These are phyloP conservation scores for Dicentrarchus labrax DNA, from an alignment of 2,113 vertebrate species.

Conservation along the genomic window DNA sequence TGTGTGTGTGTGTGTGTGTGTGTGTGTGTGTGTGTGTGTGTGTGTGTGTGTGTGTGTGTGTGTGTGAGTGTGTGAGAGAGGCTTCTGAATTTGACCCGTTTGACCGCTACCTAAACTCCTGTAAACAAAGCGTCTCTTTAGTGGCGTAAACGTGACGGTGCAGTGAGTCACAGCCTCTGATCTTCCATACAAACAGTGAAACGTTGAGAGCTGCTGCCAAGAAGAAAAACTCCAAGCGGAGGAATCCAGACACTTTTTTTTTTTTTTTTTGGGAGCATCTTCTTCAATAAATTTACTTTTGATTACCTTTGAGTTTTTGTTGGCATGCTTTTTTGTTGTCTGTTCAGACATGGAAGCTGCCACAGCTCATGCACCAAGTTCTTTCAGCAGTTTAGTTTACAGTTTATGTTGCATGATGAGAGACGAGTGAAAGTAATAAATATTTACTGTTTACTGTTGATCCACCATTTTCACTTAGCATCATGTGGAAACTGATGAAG, in stretches of 20 bases:
- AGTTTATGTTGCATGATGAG: background rate
- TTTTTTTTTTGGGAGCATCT: background rate
- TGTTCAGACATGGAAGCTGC: constrained; percentile 9
- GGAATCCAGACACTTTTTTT: constrained; percentile 5
- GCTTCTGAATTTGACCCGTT: constrained; percentile 64
- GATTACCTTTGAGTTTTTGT: constrained; percentile 25
- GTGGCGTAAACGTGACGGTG: constrained; percentile 55
- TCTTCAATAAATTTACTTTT: constrained; percentile 33
- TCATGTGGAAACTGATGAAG: background rate
- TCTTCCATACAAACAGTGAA: constrained; percentile 51
- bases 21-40: background rate
- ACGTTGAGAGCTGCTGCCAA: constrained; percentile 41
- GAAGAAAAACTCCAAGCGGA: constrained; percentile 19
- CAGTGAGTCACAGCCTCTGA: constrained; percentile 66
- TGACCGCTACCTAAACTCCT: constrained; percentile 67
- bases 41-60: constrained; percentile 11
- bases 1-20: background rate
- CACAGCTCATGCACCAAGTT: background rate
- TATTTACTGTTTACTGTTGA: background rate
- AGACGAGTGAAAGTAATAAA: background rate
- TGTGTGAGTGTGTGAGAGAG: background rate
- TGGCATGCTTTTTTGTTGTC: background rate
- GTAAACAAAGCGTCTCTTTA: constrained; percentile 69
- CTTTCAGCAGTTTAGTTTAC: background rate
- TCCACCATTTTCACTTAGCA: background rate